A percentile compares a stretch with the other conserved stretches of the same genome.
Evolutionary conservation across 2,797 vertebrate genomes (phyloP).

Genomic region (Otolemur crassicaudatus): DNA sequence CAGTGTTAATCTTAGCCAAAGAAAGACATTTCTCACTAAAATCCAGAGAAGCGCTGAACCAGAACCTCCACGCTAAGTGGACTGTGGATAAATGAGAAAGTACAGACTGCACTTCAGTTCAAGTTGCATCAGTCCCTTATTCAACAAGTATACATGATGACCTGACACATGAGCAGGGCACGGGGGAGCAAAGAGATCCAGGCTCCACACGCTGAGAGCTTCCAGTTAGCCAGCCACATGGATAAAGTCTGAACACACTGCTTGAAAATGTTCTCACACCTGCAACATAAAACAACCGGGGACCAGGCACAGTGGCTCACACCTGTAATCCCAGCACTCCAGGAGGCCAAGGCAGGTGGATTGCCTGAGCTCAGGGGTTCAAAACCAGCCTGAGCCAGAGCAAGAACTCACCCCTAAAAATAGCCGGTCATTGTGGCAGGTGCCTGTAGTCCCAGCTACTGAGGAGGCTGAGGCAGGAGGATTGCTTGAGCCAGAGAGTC

Average conservation of each 20-base stretch:
- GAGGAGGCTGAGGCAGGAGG: too few species aligned
- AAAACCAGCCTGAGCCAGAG: too few species aligned
- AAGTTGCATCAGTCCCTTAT: not conserved
- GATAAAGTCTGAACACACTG: not conserved
- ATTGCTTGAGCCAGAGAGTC: too few species aligned
- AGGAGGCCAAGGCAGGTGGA: too few species aligned
- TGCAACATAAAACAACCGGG: not conserved
- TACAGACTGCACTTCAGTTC: not conserved
- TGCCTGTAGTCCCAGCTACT: too few species aligned
- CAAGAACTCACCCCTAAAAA: too few species aligned
- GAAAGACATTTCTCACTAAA: not conserved
- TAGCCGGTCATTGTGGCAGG: too few species aligned
- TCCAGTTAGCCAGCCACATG: not conserved
- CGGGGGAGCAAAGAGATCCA: not conserved
- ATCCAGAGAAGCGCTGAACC: not conserved
- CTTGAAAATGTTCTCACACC: not conserved
- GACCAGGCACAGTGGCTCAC: too few species aligned
- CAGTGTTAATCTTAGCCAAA: not conserved
- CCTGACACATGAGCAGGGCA: accelerated
- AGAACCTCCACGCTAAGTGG: not conserved
- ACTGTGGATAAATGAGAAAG: not conserved
- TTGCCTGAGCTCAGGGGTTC: too few species aligned
- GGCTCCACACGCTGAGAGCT: not conserved
- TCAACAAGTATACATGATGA: not conserved
- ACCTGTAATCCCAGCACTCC: too few species aligned